Conservation (phyloP, 2,113 vertebrate genomes). For the Gobiocypris rarus region DNA sequence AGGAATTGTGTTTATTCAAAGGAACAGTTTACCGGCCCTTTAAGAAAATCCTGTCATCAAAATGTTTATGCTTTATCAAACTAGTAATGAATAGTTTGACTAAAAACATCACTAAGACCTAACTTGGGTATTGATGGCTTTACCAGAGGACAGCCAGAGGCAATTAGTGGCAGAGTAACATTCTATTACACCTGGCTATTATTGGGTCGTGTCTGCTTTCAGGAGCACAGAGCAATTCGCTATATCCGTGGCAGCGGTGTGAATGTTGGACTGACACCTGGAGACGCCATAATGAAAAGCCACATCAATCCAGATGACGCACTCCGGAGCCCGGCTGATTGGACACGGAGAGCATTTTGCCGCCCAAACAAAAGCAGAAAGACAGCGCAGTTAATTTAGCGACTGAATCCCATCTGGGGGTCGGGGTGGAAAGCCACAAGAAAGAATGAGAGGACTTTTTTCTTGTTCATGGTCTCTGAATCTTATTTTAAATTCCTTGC, state of each 20-base stretch:
- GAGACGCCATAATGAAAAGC: slow-evolving; percentile 52
- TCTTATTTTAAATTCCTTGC: slow-evolving; percentile 28
- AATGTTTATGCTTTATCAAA: not conserved
- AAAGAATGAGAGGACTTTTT: slow-evolving; percentile 13
- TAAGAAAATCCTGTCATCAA: not conserved
- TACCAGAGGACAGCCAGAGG: not conserved
- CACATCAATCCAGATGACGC: slow-evolving; percentile 49
- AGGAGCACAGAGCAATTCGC: slow-evolving; percentile 28
- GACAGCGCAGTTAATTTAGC: slow-evolving; percentile 54
- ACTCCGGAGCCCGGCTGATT: slow-evolving; percentile 41
- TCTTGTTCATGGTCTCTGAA: slow-evolving; percentile 14
- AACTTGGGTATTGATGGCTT: not conserved
- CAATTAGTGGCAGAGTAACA: slow-evolving; percentile 28
- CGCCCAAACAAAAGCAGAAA: slow-evolving; percentile 48
- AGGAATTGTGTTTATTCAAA: not conserved
- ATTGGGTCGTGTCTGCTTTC: slow-evolving; percentile 40
- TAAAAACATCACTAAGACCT: not conserved
- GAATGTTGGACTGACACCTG: slow-evolving; percentile 50
- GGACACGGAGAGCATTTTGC: slow-evolving; percentile 48
- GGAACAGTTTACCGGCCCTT: not conserved
- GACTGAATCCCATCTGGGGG: slow-evolving; percentile 21
- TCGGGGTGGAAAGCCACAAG: slow-evolving; percentile 18
- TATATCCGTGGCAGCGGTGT: slow-evolving; percentile 31
- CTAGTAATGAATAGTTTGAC: not conserved
- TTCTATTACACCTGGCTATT: slow-evolving; percentile 37